Evolutionary conservation across 2,113 vertebrate genomes (phyloP).

Genomic region (Hippoglossus stenolepis): DNA sequence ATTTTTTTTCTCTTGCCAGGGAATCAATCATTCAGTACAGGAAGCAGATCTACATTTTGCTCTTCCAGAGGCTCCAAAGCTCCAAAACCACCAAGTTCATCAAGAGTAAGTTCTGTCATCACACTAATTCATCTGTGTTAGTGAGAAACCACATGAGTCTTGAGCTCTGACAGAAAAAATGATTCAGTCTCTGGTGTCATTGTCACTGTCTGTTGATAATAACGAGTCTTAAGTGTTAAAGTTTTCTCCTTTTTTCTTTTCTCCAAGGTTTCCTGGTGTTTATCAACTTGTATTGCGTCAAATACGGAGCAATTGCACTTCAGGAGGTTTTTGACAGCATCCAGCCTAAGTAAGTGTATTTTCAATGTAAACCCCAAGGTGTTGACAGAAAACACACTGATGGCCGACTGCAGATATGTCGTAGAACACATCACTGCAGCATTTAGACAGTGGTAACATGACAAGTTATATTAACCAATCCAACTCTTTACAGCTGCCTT

Average conservation of each 20-base stretch:
- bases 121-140: neutral
- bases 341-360: constrained; percentile 92
- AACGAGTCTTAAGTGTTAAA: neutral
- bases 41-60: constrained; percentile 97
- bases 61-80: constrained; percentile 98
- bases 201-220: neutral
- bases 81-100: constrained; percentile 99
- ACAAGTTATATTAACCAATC: neutral
- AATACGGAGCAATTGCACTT: constrained; percentile 93
- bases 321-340: constrained; percentile 98
- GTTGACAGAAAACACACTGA: neutral
- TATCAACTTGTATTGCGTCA: constrained; percentile 94
- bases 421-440: neutral
- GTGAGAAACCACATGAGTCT: neutral
- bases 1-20: constrained; percentile 71
- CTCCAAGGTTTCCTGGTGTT: constrained; percentile 95
- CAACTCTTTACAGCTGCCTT: neutral
- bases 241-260: neutral
- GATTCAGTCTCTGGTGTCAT: no score
- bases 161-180: no score
- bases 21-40: constrained; percentile 94
- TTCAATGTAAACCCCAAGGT: neutral
- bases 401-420: neutral
- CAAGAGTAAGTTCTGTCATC: constrained; percentile 89
- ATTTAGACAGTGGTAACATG: neutral